A percentile compares a stretch with the other conserved stretches of the same genome.
Conservation (phyloP, 2,888 invertebrate genomes). For the Ashinkailepas kermadecensis region DNA sequence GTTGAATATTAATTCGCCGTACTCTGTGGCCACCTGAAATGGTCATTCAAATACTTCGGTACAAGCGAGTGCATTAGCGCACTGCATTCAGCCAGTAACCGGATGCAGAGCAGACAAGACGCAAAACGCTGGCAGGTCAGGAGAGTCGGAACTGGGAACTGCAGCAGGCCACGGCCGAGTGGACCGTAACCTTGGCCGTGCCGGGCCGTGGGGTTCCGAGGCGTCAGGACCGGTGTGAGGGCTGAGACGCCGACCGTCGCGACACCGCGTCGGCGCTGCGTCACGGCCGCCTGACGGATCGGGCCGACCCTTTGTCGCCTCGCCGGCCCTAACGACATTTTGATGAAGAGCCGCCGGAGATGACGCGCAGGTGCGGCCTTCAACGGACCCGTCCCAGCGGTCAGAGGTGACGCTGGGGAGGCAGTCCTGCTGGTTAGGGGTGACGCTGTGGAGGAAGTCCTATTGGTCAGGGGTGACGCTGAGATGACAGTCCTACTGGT, state of each 20-base stretch:
- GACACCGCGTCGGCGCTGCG: not conserved
- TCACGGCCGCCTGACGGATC: not conserved
- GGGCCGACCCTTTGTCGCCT: slow-evolving; percentile 7
- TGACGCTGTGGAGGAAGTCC: too few relatives aligned
- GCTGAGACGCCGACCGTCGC: not conserved
- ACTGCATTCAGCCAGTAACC: not conserved
- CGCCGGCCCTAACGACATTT: not conserved
- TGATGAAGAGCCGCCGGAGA: not conserved
- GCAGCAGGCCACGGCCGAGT: not conserved
- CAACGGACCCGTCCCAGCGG: too few relatives aligned
- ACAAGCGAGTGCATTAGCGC: not conserved
- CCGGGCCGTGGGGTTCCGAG: not conserved
- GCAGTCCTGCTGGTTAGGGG: too few relatives aligned
- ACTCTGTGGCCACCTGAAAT: not conserved
- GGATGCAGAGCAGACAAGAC: not conserved
- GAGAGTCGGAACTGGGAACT: not conserved
- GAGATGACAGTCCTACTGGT: too few relatives aligned
- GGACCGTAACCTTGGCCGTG: not conserved
- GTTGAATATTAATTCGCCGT: not conserved
- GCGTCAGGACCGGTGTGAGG: not conserved
- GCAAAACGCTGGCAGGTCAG: not conserved
- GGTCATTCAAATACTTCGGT: not conserved
- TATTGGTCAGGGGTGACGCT: too few relatives aligned
- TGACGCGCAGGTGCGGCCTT: too few relatives aligned
- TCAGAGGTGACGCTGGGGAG: too few relatives aligned